phyloP scores from a whole-genome alignment of 1,140 invertebrate genomes.

The Nautilus pompilius region DNA sequence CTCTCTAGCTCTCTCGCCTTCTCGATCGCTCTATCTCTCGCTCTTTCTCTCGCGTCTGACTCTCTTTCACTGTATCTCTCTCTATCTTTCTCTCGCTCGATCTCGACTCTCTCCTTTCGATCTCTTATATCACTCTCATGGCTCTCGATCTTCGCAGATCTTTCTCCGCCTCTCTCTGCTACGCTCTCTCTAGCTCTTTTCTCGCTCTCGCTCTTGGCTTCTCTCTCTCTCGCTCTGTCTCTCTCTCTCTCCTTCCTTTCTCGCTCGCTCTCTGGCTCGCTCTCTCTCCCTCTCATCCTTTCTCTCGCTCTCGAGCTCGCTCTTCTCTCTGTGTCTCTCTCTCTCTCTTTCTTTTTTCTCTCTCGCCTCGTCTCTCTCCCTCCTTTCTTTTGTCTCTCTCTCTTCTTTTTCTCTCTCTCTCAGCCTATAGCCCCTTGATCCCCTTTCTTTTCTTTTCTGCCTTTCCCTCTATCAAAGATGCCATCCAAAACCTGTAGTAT shows the following conservation, averaged over 20 bases:
- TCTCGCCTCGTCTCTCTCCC: background rate
- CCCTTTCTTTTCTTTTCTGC: background rate
- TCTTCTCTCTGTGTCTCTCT: background rate
- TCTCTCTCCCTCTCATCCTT: background rate
- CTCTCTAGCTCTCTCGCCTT: background rate
- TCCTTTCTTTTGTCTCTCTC: background rate
- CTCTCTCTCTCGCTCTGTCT: conserved; percentile 1
- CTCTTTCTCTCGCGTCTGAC: background rate
- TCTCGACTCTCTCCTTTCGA: background rate
- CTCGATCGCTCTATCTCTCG: background rate
- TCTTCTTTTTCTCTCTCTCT: background rate
- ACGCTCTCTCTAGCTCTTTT: background rate
- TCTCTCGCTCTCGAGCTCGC: background rate
- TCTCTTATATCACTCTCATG: background rate
- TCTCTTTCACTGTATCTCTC: background rate
- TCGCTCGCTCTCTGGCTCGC: background rate
- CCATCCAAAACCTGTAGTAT: background rate
- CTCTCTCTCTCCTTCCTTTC: background rate
- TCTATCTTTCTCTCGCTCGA: conserved; percentile 4
- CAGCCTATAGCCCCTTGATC: background rate
- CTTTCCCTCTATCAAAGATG: background rate
- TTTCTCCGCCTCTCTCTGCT: conserved; percentile 6
- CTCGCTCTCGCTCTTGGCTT: background rate
- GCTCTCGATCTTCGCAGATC: background rate
- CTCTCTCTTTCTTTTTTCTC: background rate